These are phyloP conservation scores for Microctenopoma steveboyesi DNA, from an alignment of 2,797 vertebrate species.

Conservation along the genomic window DNA sequence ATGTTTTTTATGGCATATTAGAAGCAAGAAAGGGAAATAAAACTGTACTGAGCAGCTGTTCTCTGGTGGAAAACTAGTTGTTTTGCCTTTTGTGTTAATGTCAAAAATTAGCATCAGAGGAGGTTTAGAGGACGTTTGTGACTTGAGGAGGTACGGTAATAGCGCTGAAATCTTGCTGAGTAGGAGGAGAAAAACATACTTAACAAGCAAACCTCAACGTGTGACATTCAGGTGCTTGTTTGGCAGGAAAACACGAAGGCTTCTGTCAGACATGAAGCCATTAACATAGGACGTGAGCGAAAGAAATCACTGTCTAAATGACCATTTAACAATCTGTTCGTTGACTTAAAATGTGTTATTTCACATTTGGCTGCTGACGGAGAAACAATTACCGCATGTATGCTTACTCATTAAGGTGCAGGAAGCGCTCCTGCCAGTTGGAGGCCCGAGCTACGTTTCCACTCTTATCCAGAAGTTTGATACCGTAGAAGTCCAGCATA, in stretches of 20 bases:
- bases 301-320: slow-evolving; percentile 8
- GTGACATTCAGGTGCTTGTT: slow-evolving; percentile 6
- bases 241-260: neutral
- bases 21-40: slow-evolving; percentile 2
- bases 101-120: neutral
- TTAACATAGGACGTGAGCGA: slow-evolving; percentile 3
- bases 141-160: neutral
- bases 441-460: slow-evolving; percentile 90
- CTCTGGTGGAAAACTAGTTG: neutral
- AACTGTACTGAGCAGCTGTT: slow-evolving; percentile 23
- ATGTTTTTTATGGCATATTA: slow-evolving; percentile 12
- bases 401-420: slow-evolving; percentile 97
- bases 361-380: slow-evolving; percentile 34
- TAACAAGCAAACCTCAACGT: neutral
- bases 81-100: slow-evolving; percentile 9
- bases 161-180: neutral
- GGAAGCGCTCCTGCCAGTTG: slow-evolving; percentile 97
- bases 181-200: neutral
- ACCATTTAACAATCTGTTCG: slow-evolving; percentile 44
- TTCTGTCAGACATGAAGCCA: slow-evolving; percentile 25
- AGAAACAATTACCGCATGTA: slow-evolving; percentile 27
- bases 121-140: neutral
- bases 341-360: slow-evolving; percentile 20
- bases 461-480: slow-evolving; percentile 94
- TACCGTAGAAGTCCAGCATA: slow-evolving; percentile 98